Evolutionary conservation across 1,140 invertebrate species (phyloP).

Genomic region (Temnothorax curvispinosus): DNA sequence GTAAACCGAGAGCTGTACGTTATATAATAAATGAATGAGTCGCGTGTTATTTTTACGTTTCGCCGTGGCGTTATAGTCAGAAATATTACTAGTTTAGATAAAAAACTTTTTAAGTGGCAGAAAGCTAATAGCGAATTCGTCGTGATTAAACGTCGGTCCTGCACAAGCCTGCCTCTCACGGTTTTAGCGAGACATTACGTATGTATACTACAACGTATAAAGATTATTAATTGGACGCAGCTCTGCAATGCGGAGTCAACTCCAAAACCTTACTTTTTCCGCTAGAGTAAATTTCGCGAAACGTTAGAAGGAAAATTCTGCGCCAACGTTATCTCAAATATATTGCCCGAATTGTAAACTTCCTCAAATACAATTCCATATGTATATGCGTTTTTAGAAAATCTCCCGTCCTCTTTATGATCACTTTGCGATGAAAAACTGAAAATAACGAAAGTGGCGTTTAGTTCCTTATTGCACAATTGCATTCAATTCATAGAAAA

Average conservation of each 20-base stretch:
- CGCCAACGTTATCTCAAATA: too few relatives aligned
- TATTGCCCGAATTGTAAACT: too few relatives aligned
- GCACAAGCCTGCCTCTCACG: background rate
- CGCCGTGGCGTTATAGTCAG: background rate
- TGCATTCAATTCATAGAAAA: background rate
- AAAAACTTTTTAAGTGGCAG: background rate
- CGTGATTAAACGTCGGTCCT: background rate
- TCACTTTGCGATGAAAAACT: too few relatives aligned
- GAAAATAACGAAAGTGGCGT: too few relatives aligned
- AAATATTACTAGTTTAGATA: conserved; percentile 3
- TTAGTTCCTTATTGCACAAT: too few relatives aligned
- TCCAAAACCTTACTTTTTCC: too few relatives aligned
- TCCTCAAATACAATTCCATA: too few relatives aligned
- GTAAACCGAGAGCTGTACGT: background rate
- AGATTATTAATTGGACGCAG: background rate
- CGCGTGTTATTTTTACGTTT: background rate
- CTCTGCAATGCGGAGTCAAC: too few relatives aligned
- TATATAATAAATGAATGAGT: conserved; percentile 1
- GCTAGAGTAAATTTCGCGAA: too few relatives aligned
- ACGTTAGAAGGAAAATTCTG: too few relatives aligned
- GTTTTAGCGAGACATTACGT: background rate
- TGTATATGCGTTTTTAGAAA: too few relatives aligned
- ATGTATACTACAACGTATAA: background rate
- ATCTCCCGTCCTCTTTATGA: too few relatives aligned
- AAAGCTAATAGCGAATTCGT: background rate